Evolutionary conservation across 2,113 vertebrate species (phyloP), one percentile per base, ranked within the genome.

Genomic region (Hemicordylus capensis): DNA sequence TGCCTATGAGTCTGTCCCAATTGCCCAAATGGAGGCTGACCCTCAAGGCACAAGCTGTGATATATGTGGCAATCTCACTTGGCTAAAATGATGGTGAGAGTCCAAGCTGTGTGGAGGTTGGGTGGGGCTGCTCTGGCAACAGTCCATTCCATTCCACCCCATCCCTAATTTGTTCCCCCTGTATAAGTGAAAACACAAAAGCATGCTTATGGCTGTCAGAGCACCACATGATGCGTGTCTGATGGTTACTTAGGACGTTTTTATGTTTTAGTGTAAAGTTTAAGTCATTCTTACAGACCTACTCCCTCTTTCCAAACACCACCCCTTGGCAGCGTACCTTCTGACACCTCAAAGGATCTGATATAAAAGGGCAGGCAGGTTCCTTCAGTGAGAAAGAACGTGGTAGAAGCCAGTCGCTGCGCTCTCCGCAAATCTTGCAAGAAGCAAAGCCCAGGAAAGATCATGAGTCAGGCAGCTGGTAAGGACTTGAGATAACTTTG

Each of bases 251-350:
- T 91, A 90, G 82, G 44, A 64, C 83, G 85, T 92, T 91, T 93
- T 85, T 91, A 84, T 90, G 85, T 91, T 85, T n/a, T 84, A 86
- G 42, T 92, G 90, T 87, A 85, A 79, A 90, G 84, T 92, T 90
- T 66, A 82, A 93, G 77, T 73, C 14, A 0, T 58, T 88, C 82
- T 85, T 89, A 69, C 2, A 7, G 6, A 0, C 0, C 88, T 88
- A 91, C 92, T 93, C 91, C 93, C 94, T 88, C 88, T 93, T 87
- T 85, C 0, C 61, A 85, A 94, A 92, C 94, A 90, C 94, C 94
- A 88, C 92, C 89, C 91, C 85, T 93, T 92, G 91, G 90, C 91
- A 91, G 24, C 77, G 84, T 87, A 89, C 82, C 66, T 87, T 83
- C 61, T 94, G 89, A 92, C 91, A 93, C 84, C 92, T 93, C 89